These are phyloP conservation scores for Nymphalis urticae DNA, from an alignment of 2,888 invertebrate species.

Conservation along the genomic window DNA sequence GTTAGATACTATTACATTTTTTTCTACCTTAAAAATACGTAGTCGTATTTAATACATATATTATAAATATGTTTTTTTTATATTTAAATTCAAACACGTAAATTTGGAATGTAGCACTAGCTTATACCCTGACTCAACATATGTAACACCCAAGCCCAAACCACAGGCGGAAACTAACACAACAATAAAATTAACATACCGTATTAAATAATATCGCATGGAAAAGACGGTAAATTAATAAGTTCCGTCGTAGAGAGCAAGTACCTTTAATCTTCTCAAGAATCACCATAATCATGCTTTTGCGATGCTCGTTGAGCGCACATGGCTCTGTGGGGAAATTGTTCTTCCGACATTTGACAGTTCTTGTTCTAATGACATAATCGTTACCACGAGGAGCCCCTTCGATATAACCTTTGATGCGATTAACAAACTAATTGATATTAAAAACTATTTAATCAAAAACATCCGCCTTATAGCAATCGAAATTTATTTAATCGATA, in stretches of 20 bases:
- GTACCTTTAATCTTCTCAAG: slow-evolving; percentile 16
- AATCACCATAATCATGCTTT: slow-evolving; percentile 17
- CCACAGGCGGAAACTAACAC: too few species aligned
- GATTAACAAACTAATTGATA: slow-evolving; percentile 13
- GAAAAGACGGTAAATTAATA: neutral
- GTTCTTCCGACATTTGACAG: slow-evolving; percentile 29
- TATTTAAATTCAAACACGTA: too few species aligned
- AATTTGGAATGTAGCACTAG: too few species aligned
- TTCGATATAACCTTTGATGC: slow-evolving; percentile 21
- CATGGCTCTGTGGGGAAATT: slow-evolving; percentile 37
- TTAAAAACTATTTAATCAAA: neutral
- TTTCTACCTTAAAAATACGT: too few species aligned
- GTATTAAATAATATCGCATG: neutral
- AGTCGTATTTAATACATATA: too few species aligned
- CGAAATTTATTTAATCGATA: too few species aligned
- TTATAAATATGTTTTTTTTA: too few species aligned
- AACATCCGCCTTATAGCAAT: too few species aligned
- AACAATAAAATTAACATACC: too few species aligned
- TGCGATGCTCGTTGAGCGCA: slow-evolving; percentile 34
- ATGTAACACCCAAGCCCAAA: too few species aligned
- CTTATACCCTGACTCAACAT: too few species aligned
- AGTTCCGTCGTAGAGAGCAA: neutral
- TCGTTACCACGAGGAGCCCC: slow-evolving; percentile 26
- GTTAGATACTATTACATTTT: too few species aligned
- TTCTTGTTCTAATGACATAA: slow-evolving; percentile 32